Evolutionary conservation across 2,113 vertebrate species (phyloP).

Genomic region (Empidonax traillii): DNA sequence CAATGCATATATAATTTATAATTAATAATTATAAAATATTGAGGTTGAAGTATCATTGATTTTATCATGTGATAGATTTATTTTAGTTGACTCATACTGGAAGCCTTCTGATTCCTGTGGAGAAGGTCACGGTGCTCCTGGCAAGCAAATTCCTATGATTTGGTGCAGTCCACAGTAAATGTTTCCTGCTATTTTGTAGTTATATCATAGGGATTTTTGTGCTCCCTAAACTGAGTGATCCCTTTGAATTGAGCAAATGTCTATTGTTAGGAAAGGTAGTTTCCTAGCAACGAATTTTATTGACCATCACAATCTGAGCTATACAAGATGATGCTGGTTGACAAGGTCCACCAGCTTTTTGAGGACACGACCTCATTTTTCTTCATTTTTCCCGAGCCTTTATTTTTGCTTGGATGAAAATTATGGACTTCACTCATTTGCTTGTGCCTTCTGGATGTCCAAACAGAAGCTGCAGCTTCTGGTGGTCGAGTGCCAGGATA

Average conservation of each 20-base stretch:
- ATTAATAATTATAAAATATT: background rate
- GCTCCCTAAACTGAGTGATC: background rate
- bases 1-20: background rate
- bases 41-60: background rate
- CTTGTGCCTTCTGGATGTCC: conserved; percentile 39
- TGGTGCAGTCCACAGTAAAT: background rate
- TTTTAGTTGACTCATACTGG: background rate
- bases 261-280: background rate
- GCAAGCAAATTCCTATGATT: background rate
- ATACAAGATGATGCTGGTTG: background rate
- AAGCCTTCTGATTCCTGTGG: background rate
- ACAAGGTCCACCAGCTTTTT: background rate
- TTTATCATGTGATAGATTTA: background rate
- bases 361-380: background rate
- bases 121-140: background rate
- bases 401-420: background rate
- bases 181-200: background rate
- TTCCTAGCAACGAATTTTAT: background rate
- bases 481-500: fast-evolving
- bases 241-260: background rate
- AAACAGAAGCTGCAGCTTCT: background rate
- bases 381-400: background rate
- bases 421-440: background rate
- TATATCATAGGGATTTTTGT: background rate
- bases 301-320: background rate